Evolutionary conservation across 1,140 invertebrate species (phyloP).

Genomic region (Zaprionus taronus): DNA sequence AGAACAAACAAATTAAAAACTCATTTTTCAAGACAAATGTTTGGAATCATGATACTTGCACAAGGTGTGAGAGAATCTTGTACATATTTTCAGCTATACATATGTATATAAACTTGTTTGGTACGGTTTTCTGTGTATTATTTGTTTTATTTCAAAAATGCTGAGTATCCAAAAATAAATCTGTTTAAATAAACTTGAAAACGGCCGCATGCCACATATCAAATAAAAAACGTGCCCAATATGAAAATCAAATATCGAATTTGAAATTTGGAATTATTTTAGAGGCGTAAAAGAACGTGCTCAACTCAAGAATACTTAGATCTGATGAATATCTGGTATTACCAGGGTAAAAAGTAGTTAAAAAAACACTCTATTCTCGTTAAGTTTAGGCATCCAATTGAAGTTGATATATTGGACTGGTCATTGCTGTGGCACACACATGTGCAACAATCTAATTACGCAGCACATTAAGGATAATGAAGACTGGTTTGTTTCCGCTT

Average conservation of each 20-base stretch:
- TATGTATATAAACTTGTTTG: not conserved
- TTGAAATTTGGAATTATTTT: not conserved
- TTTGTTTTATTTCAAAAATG: not conserved
- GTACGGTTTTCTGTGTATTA: not conserved
- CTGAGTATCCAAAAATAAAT: not conserved
- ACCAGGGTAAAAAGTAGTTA: not conserved
- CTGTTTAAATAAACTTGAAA: not conserved
- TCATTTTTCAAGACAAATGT: not conserved
- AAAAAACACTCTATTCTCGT: not conserved
- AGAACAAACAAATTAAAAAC: not conserved
- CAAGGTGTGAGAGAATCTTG: not conserved
- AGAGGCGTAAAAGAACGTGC: not conserved
- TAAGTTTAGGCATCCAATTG: not conserved
- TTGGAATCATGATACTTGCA: not conserved
- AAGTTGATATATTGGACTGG: not conserved
- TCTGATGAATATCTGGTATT: not conserved
- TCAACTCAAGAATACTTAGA: not conserved
- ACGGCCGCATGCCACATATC: not conserved
- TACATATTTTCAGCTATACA: not conserved
- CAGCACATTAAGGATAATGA: constrained; percentile 8
- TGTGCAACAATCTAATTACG: constrained; percentile 18
- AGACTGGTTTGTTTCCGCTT: not conserved
- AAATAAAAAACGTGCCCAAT: not conserved
- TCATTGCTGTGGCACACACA: not conserved
- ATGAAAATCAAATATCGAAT: constrained; percentile 1